Base-by-base conservation (phyloP, 1,140 invertebrate species). In the Drosophila varians region DNA sequence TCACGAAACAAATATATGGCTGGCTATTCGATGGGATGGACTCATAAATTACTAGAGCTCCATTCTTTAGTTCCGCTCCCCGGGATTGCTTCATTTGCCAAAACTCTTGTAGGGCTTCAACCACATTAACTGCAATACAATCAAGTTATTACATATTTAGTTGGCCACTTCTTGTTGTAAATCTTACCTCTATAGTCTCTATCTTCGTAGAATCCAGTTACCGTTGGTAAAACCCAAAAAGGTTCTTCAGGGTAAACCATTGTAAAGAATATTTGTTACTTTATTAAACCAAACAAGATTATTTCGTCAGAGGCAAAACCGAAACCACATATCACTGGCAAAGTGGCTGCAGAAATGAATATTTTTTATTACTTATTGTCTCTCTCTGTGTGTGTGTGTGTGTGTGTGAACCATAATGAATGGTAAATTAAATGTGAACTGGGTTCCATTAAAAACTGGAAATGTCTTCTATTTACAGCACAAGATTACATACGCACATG, bases 61-160 rank as follows among this genome's bases (percentile, higher is more conserved):
- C 97, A 87, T 97, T 97, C 79, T 96, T 94, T 25, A 98, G 92
- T 82, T 97, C 96, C 4, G 95, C 95, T n/a, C 96, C 95, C 71
- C 97, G 92, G 25, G 95, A 94, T 82, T 96, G 96, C 92, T 99
- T 98, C 96, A 98, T 97, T 92, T 98, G 97, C 97, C 97, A 99
- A 92, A 99, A 99, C 92, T 98, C 97, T 92, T 98, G 97, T 21
- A 99, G 92, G 7, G 97, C 97, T 92, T 98, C 97, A 21, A 98
- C 97, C 8, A 98, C 97, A 92, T 99, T 98, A 62, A 98, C 97
- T 96, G 92, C 65, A 91, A 79, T 11, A 25, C 7, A 40, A 28
- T 51, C 2, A 34, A 7, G n/a, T n/a, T n/a, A n/a, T n/a, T n/a
- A n/a, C n/a, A n/a, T n/a, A n/a, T n/a, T n/a, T n/a, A n/a, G n/a